Evolutionary conservation across 2,797 vertebrate species (phyloP), one percentile per base, ranked within the genome.

Genomic region (Todus mexicanus): DNA sequence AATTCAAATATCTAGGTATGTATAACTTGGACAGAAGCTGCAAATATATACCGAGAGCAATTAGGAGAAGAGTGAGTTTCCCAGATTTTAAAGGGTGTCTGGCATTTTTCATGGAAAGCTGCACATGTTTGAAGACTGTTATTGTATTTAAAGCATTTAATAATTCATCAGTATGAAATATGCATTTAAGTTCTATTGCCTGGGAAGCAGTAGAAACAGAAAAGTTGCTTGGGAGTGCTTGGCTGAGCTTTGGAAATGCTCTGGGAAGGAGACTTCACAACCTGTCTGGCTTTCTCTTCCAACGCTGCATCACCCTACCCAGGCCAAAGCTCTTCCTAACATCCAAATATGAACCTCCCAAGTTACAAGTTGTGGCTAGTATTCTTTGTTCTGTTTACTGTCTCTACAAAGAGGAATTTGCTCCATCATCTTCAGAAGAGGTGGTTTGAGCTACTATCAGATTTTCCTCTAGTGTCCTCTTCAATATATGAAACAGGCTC

Each of bases 91-190:
- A 86, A 66, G 37, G 11, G 8, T 54, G 35, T 69, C 73, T 60
- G 66, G 8, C 12, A n/a, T 79, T 89, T 85, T 56, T 85, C 6
- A 5, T 22, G 25, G 61, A 65, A 70, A 86, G 21, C 4, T 84
- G 27, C 26, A 18, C 0, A 0, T 48, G 13, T 78, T 81, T 81
- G 56, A 95, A 57, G 43, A 35, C 9, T 33, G 8, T 61, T 2
- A 4, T 65, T 85, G 38, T 54, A 37, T 78, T 87, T 92, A 83
- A 89, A 90, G 8, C 35, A 57, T 77, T 91, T 69, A 64, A 69
- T 83, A 35, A 59, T 64, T 68, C 35, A 56, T 75, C 63, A 51
- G 47, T 35, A 57, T 15, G 5, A 90, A 81, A 84, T 40, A 47
- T 7, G 3, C 13, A 51, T 77, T 88, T 57, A 61, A 48, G 5